Percentiles rank a stretch among this genome's conserved stretches.
These are phyloP conservation scores for Formica selysi DNA, from an alignment of 1,140 invertebrate genomes.

Conservation along the genomic window DNA sequence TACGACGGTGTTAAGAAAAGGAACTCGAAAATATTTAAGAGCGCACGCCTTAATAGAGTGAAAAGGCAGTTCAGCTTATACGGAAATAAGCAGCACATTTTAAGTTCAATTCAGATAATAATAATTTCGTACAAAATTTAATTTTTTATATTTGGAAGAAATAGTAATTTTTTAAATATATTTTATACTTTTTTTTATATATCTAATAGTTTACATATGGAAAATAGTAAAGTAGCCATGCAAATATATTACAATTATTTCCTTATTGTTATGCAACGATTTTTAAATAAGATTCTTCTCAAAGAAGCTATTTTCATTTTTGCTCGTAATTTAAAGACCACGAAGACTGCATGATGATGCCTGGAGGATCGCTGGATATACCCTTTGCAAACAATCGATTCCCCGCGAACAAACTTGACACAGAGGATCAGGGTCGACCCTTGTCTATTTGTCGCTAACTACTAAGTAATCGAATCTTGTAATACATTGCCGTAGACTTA, in stretches of 20 bases:
- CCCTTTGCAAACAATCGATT: constrained; percentile 79
- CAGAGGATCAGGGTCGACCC: constrained; percentile 53
- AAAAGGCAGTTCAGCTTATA: neutral
- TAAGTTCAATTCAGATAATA: neutral
- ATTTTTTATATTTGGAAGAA: neutral
- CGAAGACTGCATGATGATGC: constrained; percentile 28
- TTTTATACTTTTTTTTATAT: neutral
- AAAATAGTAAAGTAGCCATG: neutral
- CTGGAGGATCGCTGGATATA: constrained; percentile 35
- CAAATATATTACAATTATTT: neutral
- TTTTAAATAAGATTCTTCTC: neutral
- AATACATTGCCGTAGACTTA: constrained; percentile 51
- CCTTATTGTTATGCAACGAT: neutral
- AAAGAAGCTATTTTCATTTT: neutral
- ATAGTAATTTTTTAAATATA: neutral
- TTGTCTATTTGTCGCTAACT: constrained; percentile 80
- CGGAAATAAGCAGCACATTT: neutral
- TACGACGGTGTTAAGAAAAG: neutral
- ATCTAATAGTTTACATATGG: neutral
- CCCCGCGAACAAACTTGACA: constrained; percentile 58
- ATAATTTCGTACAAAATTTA: neutral
- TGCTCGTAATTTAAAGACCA: constrained; percentile 21
- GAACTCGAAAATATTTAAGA: constrained; percentile 26
- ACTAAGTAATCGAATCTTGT: constrained; percentile 77
- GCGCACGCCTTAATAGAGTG: neutral